Percentiles rank a stretch among this genome's conserved stretches.
Evolutionary conservation across 2,888 invertebrate species (phyloP).

Genomic region (Cataglyphis cursor): DNA sequence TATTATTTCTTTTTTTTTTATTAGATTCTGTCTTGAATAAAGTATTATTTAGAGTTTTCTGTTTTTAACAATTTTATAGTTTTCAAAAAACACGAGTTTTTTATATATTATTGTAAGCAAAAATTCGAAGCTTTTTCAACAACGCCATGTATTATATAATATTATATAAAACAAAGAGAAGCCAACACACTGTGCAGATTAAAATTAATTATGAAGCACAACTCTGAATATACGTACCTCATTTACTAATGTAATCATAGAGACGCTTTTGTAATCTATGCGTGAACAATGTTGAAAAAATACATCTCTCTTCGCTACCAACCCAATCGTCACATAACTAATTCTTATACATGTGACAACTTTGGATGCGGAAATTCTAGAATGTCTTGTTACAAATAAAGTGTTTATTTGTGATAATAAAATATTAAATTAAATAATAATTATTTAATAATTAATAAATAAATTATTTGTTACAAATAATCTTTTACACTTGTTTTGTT

Average conservation of each 20-base stretch:
- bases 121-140: not conserved
- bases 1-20: not conserved
- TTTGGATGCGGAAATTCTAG: not conserved
- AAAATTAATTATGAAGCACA: not conserved
- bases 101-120: not conserved
- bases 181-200: not conserved
- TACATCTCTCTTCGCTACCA: not conserved
- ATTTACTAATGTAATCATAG: not conserved
- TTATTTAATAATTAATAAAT: too few relatives aligned
- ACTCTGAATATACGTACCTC: not conserved
- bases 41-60: not conserved
- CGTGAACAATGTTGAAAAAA: not conserved
- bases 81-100: not conserved
- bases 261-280: not conserved
- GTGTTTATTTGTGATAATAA: too few relatives aligned
- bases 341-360: not conserved
- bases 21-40: not conserved
- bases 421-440: too few relatives aligned
- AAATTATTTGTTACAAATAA: not conserved
- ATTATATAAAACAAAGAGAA: not conserved
- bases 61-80: not conserved
- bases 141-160: not conserved
- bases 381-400: not conserved
- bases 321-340: not conserved
- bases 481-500: not conserved